These are phyloP conservation scores for Epizoanthus fatuus DNA, from an alignment of 92 coral and sea anemone species.

Conservation along the genomic window DNA sequence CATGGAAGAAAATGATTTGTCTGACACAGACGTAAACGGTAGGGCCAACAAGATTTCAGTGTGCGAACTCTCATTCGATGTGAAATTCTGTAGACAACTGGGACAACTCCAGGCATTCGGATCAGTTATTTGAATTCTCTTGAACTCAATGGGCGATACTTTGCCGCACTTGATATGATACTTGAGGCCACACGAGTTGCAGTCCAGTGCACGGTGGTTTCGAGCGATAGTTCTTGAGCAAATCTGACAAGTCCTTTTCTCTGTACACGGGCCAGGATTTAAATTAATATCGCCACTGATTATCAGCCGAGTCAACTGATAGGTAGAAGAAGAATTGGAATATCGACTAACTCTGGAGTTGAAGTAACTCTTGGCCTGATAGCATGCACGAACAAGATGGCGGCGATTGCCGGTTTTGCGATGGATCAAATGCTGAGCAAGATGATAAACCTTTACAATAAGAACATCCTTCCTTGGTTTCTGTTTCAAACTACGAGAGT, in stretches of 20 bases:
- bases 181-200: conserved; percentile 4
- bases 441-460: too few species aligned
- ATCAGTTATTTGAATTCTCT: not conserved
- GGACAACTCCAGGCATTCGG: conserved; percentile 29
- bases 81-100: not conserved
- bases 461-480: too few species aligned
- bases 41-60: not conserved
- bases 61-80: not conserved
- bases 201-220: conserved; percentile 49
- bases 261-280: conserved; percentile 35
- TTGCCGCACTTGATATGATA: conserved; percentile 56
- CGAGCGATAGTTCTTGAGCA: conserved; percentile 53
- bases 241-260: conserved; percentile 1
- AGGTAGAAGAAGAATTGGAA: too few species aligned
- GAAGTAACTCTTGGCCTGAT: too few species aligned
- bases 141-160: conserved; percentile 27
- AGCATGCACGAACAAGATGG: too few species aligned
- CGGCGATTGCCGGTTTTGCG: too few species aligned
- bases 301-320: too few species aligned
- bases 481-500: too few species aligned
- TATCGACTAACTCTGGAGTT: too few species aligned
- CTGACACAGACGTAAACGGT: not conserved
- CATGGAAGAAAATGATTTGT: conserved; percentile 1
- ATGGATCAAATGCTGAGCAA: too few species aligned
- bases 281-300: too few species aligned